Evolutionary conservation across 2,113 vertebrate genomes (phyloP).

Genomic region (Pterocles gutturalis): DNA sequence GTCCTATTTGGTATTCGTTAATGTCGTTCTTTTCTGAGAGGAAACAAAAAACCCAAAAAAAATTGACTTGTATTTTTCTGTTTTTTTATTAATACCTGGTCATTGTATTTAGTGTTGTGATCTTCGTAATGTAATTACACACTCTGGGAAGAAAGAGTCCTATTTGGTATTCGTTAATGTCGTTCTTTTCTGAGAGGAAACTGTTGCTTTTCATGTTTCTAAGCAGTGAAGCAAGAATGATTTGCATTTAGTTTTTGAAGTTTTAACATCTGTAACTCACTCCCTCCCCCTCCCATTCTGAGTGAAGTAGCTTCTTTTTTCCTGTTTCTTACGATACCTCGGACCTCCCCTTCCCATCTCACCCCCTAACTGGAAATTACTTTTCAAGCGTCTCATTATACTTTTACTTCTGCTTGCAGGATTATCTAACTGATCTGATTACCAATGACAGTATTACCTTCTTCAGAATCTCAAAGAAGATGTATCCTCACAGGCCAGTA

Average conservation of each 20-base stretch:
- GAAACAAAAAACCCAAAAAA: neutral
- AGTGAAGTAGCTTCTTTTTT: neutral
- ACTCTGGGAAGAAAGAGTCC: neutral
- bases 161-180: neutral
- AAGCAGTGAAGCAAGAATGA: neutral
- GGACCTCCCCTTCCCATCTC: neutral
- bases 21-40: neutral
- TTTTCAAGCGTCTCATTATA: conserved; percentile 31
- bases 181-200: neutral
- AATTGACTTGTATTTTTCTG: neutral
- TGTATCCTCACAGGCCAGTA: conserved; percentile 93
- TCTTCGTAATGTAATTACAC: neutral
- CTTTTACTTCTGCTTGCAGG: conserved; percentile 77
- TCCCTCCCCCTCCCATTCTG: neutral
- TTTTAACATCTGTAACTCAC: neutral
- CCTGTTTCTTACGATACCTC: neutral
- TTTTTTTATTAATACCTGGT: neutral
- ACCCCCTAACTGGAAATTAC: neutral
- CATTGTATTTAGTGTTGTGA: neutral
- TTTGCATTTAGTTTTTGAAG: neutral
- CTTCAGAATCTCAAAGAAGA: conserved; percentile 94
- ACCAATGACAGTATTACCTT: conserved; percentile 96
- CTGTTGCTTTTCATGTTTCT: neutral
- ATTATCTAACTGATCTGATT: conserved; percentile 96
- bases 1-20: neutral